Percentiles rank a stretch among this genome's conserved stretches.
phyloP scores from a whole-genome alignment of 2,888 invertebrate genomes.

The Hypolimnas misippus region DNA sequence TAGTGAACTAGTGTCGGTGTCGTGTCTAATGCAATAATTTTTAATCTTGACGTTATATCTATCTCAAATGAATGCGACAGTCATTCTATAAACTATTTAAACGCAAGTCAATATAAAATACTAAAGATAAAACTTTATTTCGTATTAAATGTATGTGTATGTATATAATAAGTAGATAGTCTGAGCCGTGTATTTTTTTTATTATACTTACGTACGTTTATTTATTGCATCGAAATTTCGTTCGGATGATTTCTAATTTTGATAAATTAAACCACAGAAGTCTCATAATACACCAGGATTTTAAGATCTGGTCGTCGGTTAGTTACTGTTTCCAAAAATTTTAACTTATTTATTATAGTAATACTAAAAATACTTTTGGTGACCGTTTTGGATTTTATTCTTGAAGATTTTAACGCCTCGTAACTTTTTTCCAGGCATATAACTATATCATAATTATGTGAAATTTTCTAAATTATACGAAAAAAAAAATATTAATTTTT shows the following conservation, averaged over 20 bases:
- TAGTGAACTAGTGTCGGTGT: background rate
- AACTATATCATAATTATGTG: background rate
- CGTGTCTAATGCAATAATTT: background rate
- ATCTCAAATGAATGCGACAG: slow-evolving; percentile 27
- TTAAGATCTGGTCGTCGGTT: background rate
- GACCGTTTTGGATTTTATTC: background rate
- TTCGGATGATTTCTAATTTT: background rate
- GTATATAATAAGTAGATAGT: slow-evolving; percentile 17
- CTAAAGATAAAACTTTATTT: background rate
- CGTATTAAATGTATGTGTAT: slow-evolving; percentile 6
- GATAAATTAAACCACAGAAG: slow-evolving; percentile 1
- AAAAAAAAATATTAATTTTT: slow-evolving; percentile 4
- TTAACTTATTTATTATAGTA: background rate
- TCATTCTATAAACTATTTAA: slow-evolving; percentile 5
- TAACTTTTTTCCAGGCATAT: background rate
- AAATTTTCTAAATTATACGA: background rate
- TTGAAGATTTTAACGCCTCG: background rate
- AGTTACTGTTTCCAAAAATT: background rate
- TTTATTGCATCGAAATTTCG: slow-evolving; percentile 9
- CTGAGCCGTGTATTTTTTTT: slow-evolving; percentile 13
- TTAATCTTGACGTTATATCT: background rate
- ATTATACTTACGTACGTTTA: background rate
- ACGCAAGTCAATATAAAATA: slow-evolving; percentile 7
- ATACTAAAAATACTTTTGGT: background rate
- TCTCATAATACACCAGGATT: background rate